Percentiles rank a stretch among this genome's conserved stretches.
Conservation (phyloP, 1,140 invertebrate species). For the Thaumetopoea pityocampa region DNA sequence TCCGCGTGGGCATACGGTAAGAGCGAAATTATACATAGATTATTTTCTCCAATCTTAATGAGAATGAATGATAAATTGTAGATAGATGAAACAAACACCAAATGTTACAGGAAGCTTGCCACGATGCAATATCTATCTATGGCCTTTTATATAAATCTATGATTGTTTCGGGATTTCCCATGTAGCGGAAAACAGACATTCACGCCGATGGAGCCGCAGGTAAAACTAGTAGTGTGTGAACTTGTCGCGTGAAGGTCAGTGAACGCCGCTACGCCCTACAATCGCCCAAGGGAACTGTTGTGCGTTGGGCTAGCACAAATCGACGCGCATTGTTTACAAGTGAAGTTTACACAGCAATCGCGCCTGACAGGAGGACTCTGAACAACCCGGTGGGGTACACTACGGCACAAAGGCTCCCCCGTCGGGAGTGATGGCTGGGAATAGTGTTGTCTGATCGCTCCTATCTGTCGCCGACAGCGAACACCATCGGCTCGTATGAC, state of each 20-base stretch:
- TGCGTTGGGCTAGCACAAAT: slow-evolving; percentile 20
- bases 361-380: slow-evolving; percentile 27
- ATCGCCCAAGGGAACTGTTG: slow-evolving; percentile 13
- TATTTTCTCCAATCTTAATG: no score
- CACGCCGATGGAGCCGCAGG: no score
- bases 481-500: slow-evolving; percentile 39
- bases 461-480: slow-evolving; percentile 46
- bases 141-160: no score
- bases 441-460: slow-evolving; percentile 25
- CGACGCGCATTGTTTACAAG: slow-evolving; percentile 35
- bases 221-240: slow-evolving; percentile 12
- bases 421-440: no score
- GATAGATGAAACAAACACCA: no score
- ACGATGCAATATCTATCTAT: no score
- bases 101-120: no score
- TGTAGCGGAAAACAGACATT: no score
- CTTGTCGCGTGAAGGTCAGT: slow-evolving; percentile 33
- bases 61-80: no score
- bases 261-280: slow-evolving; percentile 22
- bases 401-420: slow-evolving; percentile 23
- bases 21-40: no score
- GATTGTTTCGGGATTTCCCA: no score
- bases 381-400: slow-evolving; percentile 25
- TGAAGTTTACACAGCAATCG: slow-evolving; percentile 28
- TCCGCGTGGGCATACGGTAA: no score